phyloP scores from a whole-genome alignment of 2,888 invertebrate species.

The Drosophila mimetica region DNA sequence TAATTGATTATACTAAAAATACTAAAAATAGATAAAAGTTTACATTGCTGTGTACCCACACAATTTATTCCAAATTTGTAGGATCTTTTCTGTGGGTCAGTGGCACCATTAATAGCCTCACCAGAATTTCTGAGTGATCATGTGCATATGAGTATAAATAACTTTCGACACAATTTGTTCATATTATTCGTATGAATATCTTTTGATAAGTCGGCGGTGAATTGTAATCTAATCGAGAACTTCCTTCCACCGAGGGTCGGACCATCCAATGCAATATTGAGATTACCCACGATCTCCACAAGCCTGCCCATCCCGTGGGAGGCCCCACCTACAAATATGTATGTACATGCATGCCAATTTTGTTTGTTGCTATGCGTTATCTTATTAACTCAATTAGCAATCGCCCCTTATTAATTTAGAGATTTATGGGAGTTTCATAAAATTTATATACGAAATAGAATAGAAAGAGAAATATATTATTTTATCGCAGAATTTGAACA shows the following conservation, averaged over 20 bases:
- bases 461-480: background rate
- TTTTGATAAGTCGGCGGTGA: conserved; percentile 35
- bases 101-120: conserved; percentile 8
- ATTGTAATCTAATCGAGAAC: conserved; percentile 64
- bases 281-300: conserved; percentile 34
- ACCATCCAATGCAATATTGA: conserved; percentile 50
- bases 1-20: no score
- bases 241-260: conserved; percentile 47
- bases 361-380: conserved; percentile 53
- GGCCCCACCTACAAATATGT: conserved; percentile 30
- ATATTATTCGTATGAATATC: conserved; percentile 22
- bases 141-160: conserved; percentile 21
- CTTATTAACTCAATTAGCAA: conserved; percentile 64
- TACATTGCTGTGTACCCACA: background rate
- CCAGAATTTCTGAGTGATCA: conserved; percentile 5
- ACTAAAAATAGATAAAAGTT: no score
- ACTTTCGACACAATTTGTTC: conserved; percentile 19
- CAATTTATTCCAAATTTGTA: background rate
- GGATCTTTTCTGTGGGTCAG: conserved; percentile 35
- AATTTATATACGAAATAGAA: background rate
- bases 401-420: background rate
- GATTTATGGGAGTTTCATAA: background rate
- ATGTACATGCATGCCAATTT: conserved; percentile 20
- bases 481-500: background rate
- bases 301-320: conserved; percentile 8